phyloP scores from a whole-genome alignment of 2,888 invertebrate species.

The Epinotia brunnichana region DNA sequence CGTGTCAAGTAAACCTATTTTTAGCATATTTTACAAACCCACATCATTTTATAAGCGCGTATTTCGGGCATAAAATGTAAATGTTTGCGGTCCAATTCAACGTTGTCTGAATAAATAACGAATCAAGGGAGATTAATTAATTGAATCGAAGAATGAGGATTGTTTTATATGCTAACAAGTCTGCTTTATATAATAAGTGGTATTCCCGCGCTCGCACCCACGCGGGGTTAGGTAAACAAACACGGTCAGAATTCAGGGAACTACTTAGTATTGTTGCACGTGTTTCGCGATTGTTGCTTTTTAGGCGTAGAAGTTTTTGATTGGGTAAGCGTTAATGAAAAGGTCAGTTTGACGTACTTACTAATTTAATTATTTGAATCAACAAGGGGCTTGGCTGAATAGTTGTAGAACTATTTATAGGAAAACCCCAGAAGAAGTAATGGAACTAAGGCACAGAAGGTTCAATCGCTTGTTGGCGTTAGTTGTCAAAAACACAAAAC shows the following conservation, averaged over 20 bases:
- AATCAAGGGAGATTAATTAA: conserved; percentile 9
- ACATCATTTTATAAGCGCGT: conserved; percentile 7
- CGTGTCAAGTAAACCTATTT: conserved; percentile 4
- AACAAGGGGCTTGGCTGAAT: neutral
- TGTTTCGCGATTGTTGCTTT: conserved; percentile 3
- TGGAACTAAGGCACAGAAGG: neutral
- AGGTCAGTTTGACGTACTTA: neutral
- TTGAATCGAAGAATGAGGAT: neutral
- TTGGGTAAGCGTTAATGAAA: conserved; percentile 4
- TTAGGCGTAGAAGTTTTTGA: conserved; percentile 8
- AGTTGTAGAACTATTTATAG: conserved; percentile 13
- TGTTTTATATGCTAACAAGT: conserved; percentile 11
- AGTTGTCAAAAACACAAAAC: too few relatives aligned
- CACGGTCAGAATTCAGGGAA: neutral
- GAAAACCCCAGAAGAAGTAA: neutral
- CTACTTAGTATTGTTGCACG: conserved; percentile 3
- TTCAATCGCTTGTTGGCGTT: neutral
- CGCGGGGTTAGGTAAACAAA: neutral
- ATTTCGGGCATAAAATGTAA: conserved; percentile 11
- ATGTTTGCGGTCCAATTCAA: conserved; percentile 17
- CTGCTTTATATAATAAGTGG: neutral
- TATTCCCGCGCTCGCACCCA: neutral
- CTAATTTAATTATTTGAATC: neutral
- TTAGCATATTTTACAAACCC: conserved; percentile 22
- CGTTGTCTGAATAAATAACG: conserved; percentile 23